Evolutionary conservation across 1,140 invertebrate species (phyloP).

Genomic region (Cheumatopsyche charites): DNA sequence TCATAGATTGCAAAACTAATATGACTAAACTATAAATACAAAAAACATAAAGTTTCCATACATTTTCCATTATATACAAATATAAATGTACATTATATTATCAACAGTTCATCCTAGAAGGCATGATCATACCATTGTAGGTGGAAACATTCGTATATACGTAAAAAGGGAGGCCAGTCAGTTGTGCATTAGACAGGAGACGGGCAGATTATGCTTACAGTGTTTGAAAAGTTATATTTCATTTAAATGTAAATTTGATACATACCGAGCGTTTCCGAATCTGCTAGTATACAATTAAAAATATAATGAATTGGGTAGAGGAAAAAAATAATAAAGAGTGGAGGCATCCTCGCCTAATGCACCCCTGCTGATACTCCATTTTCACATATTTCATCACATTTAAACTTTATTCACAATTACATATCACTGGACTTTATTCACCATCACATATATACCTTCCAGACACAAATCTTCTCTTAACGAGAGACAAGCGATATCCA

Average conservation of each 20-base stretch:
- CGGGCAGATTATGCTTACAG: conserved; percentile 41
- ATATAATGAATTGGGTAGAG: neutral
- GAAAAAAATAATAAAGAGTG: conserved; percentile 1
- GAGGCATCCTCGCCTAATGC: conserved; percentile 11
- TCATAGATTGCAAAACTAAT: neutral
- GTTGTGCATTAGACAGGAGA: conserved; percentile 44
- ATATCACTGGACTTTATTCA: conserved; percentile 59
- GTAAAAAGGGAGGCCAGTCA: conserved; percentile 28
- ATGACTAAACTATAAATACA: neutral
- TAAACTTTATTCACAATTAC: conserved; percentile 22
- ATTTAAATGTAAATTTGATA: conserved; percentile 41
- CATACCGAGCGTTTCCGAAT: conserved; percentile 36
- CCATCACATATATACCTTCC: conserved; percentile 92
- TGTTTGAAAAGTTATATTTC: conserved; percentile 42
- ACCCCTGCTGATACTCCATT: conserved; percentile 20
- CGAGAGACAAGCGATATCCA: conserved; percentile 91
- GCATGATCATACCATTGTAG: too few species aligned
- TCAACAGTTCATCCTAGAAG: too few species aligned
- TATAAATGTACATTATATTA: neutral
- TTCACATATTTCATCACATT: conserved; percentile 9
- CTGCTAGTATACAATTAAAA: neutral
- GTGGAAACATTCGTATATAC: neutral
- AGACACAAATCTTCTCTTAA: conserved; percentile 93
- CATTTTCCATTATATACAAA: conserved; percentile 1
- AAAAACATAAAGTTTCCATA: neutral